Conservation (phyloP, 2,113 vertebrate genomes). For the Nothoprocta pentlandii region DNA sequence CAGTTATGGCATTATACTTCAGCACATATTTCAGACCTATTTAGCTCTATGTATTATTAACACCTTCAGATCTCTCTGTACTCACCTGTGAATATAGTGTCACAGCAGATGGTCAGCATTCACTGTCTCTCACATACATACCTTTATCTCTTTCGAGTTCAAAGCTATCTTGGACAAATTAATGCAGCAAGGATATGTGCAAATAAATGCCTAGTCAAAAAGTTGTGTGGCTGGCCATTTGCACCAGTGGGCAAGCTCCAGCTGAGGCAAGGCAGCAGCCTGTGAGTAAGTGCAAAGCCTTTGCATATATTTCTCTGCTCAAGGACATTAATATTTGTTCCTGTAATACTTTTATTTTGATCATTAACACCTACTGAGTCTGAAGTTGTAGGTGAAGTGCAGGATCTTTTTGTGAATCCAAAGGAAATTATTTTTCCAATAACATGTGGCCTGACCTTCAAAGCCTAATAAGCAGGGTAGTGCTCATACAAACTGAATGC, state of each 20-base stretch:
- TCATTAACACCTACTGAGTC: background rate
- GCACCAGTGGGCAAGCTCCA: background rate
- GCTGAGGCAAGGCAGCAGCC: fast-evolving
- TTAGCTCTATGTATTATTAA: constrained; percentile 37
- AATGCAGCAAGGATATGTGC: background rate
- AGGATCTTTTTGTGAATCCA: background rate
- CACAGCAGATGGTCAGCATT: background rate
- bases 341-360: background rate
- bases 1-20: constrained; percentile 24
- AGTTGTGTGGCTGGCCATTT: background rate
- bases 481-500: background rate
- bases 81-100: background rate
- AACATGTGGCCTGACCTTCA: background rate
- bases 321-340: background rate
- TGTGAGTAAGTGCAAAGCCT: background rate
- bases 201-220: fast-evolving
- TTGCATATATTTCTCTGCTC: background rate
- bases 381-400: background rate
- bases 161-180: background rate
- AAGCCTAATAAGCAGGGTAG: background rate
- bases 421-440: background rate
- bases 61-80: background rate
- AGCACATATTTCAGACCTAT: background rate
- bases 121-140: background rate
- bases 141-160: background rate